phyloP scores from a whole-genome alignment of 2,797 vertebrate species.

The Xyrichtys novacula region DNA sequence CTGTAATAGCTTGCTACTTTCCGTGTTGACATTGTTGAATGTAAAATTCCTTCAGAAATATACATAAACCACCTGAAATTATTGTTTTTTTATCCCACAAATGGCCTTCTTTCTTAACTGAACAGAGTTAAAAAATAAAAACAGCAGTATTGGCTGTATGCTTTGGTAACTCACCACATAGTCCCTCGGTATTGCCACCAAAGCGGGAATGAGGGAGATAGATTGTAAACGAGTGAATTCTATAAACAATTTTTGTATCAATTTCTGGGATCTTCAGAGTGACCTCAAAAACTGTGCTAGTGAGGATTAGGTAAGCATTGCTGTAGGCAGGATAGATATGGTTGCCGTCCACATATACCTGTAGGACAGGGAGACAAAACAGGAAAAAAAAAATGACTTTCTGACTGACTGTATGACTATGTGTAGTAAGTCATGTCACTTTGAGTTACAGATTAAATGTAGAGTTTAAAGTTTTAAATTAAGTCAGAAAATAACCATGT shows the following conservation, averaged over 20 bases:
- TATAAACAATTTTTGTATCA: constrained; percentile 79
- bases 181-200: constrained; percentile 90
- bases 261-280: constrained; percentile 82
- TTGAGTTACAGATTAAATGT: background rate
- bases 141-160: background rate
- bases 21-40: no score
- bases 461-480: background rate
- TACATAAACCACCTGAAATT: no score
- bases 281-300: constrained; percentile 81
- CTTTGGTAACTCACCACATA: constrained; percentile 86
- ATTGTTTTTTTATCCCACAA: background rate
- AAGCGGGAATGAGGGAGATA: constrained; percentile 82
- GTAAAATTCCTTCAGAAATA: no score
- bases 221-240: constrained; percentile 83
- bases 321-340: constrained; percentile 82
- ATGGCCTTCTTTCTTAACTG: background rate
- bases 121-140: background rate
- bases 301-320: constrained; percentile 81
- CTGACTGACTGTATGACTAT: background rate
- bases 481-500: background rate
- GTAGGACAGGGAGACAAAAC: constrained; percentile 19
- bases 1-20: no score
- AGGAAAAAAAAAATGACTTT: constrained; percentile 13
- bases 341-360: constrained; percentile 87
- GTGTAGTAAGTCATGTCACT: background rate